Base-by-base conservation (phyloP, 2,797 vertebrate genomes). In the Sebastes taczanowskii region DNA sequence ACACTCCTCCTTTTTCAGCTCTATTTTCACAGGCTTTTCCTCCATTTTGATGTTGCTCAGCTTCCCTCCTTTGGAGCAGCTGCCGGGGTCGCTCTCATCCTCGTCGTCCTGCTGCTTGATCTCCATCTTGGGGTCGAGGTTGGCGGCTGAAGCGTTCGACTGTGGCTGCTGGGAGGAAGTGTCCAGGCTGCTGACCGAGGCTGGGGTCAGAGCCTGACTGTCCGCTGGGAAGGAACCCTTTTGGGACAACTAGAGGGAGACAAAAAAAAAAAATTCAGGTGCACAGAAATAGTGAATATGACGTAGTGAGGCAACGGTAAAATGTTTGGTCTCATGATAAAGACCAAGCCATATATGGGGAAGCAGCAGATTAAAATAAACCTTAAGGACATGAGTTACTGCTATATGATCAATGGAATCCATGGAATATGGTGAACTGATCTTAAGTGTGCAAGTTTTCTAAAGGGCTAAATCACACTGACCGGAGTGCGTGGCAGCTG, bases 401-500 rank as follows among this genome's bases (percentile, higher is more conserved):
- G 27, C 18, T 63, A 34, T 0, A 11, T 1, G 3, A 55, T 38
- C 6, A 30, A 32, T 55, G 1, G 2, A 27, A 59, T 22, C 30
- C 16, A 13, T 71, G 14, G 2, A 46, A 32, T 20, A 27, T 29
- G 2, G 10, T 29, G 13, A 75, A 58, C 11, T 35, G 32, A 9
- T 75, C 3, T 64, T 16, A 16, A 27, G 11, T 52, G 32, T 71
- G 5, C 16, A n/a, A 20, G 35, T 34, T 11, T 11, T 52, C 20
- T 56, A 29, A 73, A 29, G 29, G 2, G 16, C 8, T 18, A 4
- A 59, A 32, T 35, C 25, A 25, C 79, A 94, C 98, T 97, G 94
- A 99, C 98, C 84, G 98, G 97, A 93, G 98, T 99, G 74, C 96
- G 95, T 14, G 98, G 98, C 87, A 96, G 93, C 90, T 99, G 98